phyloP scores from a whole-genome alignment of 2,113 vertebrate species.

The Triplophysa tibetana region DNA sequence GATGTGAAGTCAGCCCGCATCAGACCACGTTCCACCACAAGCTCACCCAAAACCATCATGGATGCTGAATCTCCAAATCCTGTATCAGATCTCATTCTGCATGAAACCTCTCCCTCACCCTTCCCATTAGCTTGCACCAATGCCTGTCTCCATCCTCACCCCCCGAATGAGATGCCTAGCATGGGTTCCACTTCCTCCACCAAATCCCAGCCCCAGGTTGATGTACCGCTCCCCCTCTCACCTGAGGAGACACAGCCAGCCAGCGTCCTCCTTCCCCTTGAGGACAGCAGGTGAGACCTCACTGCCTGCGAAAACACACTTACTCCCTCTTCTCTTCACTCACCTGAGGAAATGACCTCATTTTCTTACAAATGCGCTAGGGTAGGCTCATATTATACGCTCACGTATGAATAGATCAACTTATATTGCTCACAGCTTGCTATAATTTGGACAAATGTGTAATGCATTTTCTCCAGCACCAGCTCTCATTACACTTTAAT shows the following conservation, averaged over 20 bases:
- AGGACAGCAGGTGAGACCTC: slow-evolving; percentile 88
- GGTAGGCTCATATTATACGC: slow-evolving; percentile 33
- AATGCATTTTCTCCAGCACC: slow-evolving; percentile 12
- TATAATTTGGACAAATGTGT: slow-evolving; percentile 29
- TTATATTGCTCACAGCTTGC: slow-evolving; percentile 19
- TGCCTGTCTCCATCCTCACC: slow-evolving; percentile 53
- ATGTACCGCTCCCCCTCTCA: slow-evolving; percentile 84
- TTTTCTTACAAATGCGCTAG: slow-evolving; percentile 37
- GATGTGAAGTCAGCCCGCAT: slow-evolving; percentile 48
- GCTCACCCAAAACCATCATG: slow-evolving; percentile 29
- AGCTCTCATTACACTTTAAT: slow-evolving; percentile 26
- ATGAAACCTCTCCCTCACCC: slow-evolving; percentile 71
- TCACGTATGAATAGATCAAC: slow-evolving; percentile 16
- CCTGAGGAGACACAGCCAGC: slow-evolving; percentile 89
- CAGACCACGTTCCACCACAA: slow-evolving; percentile 37
- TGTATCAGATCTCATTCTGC: slow-evolving; percentile 64
- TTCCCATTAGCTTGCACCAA: slow-evolving; percentile 62
- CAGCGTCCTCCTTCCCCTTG: slow-evolving; percentile 79
- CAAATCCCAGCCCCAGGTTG: slow-evolving; percentile 68
- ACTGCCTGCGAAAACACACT: slow-evolving; percentile 44
- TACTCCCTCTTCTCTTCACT: slow-evolving; percentile 34
- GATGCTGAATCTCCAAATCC: not conserved
- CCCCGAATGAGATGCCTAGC: slow-evolving; percentile 58
- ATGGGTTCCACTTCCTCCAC: slow-evolving; percentile 66
- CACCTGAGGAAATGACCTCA: slow-evolving; percentile 17